Percentiles rank a stretch among this genome's conserved stretches.
phyloP scores from a whole-genome alignment of 2,888 invertebrate species.

The Drosophila formosana region DNA sequence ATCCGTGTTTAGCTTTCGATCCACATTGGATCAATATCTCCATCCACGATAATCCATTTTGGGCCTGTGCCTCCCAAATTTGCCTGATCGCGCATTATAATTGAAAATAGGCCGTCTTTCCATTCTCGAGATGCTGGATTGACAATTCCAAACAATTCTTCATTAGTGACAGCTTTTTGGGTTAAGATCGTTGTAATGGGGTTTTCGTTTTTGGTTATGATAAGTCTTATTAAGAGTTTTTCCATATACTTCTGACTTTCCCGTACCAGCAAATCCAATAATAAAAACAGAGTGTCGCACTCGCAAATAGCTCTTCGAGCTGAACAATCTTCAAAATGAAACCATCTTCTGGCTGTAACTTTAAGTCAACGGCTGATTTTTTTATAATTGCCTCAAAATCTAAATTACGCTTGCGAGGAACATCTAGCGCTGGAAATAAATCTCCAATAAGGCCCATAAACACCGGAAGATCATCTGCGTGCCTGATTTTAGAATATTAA shows the following conservation, averaged over 20 bases:
- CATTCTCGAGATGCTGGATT: conserved; percentile 97
- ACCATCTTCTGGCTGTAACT: conserved; percentile 95
- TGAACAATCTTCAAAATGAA: conserved; percentile 96
- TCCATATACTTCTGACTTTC: conserved; percentile 97
- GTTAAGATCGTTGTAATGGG: conserved; percentile 95
- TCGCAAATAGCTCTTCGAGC: conserved; percentile 95
- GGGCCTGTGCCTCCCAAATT: conserved; percentile 94
- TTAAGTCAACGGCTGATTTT: conserved; percentile 92
- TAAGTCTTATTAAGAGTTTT: conserved; percentile 94
- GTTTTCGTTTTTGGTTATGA: conserved; percentile 92
- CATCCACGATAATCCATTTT: conserved; percentile 98
- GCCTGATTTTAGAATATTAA: conserved; percentile 97
- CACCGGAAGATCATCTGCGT: conserved; percentile 95
- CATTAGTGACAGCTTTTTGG: conserved; percentile 98
- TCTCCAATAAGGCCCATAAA: conserved; percentile 98
- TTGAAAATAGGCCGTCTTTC: conserved; percentile 96
- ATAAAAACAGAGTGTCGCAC: conserved; percentile 97
- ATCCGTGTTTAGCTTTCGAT: conserved; percentile 98
- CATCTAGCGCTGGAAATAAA: conserved; percentile 95
- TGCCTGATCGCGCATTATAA: conserved; percentile 96
- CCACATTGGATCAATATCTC: conserved; percentile 99
- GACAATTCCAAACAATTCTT: conserved; percentile 97
- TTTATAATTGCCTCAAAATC: conserved; percentile 94
- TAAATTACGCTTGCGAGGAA: conserved; percentile 93
- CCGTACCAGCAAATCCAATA: conserved; percentile 94